phyloP scores from a whole-genome alignment of 2,888 invertebrate genomes.

The Eretmocerus hayati region DNA sequence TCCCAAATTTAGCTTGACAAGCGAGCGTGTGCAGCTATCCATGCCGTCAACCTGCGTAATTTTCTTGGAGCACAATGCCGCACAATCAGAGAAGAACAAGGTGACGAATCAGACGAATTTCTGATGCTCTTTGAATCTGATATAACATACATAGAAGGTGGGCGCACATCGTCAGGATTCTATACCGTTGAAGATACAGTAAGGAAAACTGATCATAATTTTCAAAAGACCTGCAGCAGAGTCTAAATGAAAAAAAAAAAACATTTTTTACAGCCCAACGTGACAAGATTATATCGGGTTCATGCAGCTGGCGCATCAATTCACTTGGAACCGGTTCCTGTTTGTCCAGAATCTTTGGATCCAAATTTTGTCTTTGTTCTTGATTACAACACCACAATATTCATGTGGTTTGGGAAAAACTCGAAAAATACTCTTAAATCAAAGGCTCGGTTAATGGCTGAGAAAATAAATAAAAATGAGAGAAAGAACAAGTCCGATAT shows the following conservation, averaged over 20 bases:
- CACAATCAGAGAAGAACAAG: conserved; percentile 94
- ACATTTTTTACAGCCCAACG: conserved; percentile 59
- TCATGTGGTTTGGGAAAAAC: conserved; percentile 84
- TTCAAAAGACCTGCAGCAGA: too few species aligned
- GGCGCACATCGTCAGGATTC: conserved; percentile 95
- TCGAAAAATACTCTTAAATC: conserved; percentile 85
- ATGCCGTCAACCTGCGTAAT: conserved; percentile 96
- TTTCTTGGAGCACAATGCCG: conserved; percentile 88
- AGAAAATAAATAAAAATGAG: conserved; percentile 98
- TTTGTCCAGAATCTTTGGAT: conserved; percentile 70
- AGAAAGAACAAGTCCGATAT: conserved; percentile 92
- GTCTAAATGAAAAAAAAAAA: conserved; percentile 4
- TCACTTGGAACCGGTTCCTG: conserved; percentile 81
- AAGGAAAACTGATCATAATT: conserved; percentile 29
- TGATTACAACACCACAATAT: conserved; percentile 79
- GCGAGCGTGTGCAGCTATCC: conserved; percentile 93
- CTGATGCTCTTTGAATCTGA: conserved; percentile 82
- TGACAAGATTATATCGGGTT: conserved; percentile 78
- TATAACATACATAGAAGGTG: conserved; percentile 93
- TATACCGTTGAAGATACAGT: conserved; percentile 91
- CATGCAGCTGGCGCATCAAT: conserved; percentile 82
- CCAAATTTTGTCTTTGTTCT: conserved; percentile 86
- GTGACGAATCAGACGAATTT: conserved; percentile 95
- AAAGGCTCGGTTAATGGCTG: conserved; percentile 84
- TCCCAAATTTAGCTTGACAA: conserved; percentile 85